These are phyloP conservation scores for Neodontobutis hainanensis DNA, from an alignment of 2,113 vertebrate genomes.

Conservation along the genomic window DNA sequence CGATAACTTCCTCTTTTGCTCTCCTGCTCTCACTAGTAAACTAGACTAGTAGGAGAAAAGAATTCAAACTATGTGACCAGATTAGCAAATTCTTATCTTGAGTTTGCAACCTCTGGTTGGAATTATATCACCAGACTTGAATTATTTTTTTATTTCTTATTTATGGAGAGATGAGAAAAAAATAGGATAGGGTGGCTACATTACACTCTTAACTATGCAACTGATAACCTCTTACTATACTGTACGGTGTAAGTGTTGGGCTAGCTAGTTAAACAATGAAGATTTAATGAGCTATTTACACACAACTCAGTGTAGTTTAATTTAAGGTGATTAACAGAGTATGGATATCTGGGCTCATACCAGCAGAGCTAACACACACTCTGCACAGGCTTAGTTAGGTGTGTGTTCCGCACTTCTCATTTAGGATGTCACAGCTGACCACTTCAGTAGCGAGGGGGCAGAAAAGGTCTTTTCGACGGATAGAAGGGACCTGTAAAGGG, in stretches of 20 bases:
- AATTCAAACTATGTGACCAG: not conserved
- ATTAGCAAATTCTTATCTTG: slow-evolving; percentile 46
- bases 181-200: slow-evolving; percentile 33
- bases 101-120: slow-evolving; percentile 21
- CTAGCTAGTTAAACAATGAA: slow-evolving; percentile 38
- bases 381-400: slow-evolving; percentile 40
- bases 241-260: slow-evolving; percentile 39
- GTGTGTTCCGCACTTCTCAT: slow-evolving; percentile 51
- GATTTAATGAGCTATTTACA: slow-evolving; percentile 64
- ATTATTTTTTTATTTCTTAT: slow-evolving; percentile 23
- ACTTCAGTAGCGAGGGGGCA: slow-evolving; percentile 92
- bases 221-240: slow-evolving; percentile 39
- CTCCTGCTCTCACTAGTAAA: slow-evolving; percentile 5
- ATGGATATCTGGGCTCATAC: slow-evolving; percentile 71
- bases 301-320: slow-evolving; percentile 56
- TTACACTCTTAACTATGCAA: slow-evolving; percentile 43
- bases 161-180: slow-evolving; percentile 19
- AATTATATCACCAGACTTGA: slow-evolving; percentile 20
- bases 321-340: slow-evolving; percentile 56
- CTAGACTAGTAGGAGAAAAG: not conserved
- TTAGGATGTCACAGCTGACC: slow-evolving; percentile 51
- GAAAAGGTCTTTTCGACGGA: slow-evolving; percentile 90
- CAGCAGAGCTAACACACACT: slow-evolving; percentile 70
- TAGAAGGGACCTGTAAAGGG: slow-evolving; percentile 85
- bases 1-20: not conserved